Base-by-base conservation (phyloP, 2,888 invertebrate species). In the Dryobotodes eremita region DNA sequence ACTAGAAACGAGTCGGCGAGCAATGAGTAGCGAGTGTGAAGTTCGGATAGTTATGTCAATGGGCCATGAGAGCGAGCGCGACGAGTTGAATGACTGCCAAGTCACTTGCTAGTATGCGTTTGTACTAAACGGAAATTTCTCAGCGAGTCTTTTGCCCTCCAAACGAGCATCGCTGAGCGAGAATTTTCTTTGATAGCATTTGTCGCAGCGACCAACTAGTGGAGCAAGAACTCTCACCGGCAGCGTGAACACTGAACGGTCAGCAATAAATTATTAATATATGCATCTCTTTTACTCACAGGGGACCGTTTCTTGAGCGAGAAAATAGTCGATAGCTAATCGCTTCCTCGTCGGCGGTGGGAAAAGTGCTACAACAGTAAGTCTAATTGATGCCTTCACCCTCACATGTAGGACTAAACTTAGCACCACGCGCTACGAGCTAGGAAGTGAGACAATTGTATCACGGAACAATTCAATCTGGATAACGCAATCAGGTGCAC, bases 391-490 rank as follows among this genome's bases (percentile, higher is more conserved):
- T 36, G 0, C 2, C 17, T 31, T 3, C n/a, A 62, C 7, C 42
- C 36, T 13, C 69, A 36, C 26, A 53, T 50, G n/a, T 17, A 36
- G 36, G n/a, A 1, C 62, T 83, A 64, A 73, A 84, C 11, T 57
- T 78, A 71, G 79, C 31, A n/a, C 7, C 70, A 78, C 57, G 61
- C 23, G 31, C 36, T 17, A 15, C 46, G 31, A 71, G 13, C 31
- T 42, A 36, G 36, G 53, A 55, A 50, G 20, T 31, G 46, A 57
- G 31, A 57, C 59, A 79, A 84, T 84, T 46, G 73, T 79, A 71
- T 87, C 59, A 72, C 7, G 36, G 53, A 15, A 69, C n/a, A 71
- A 84, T 84, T 87, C 50, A 8, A 84, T 86, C 57, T 64, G 62
- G 72, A 42, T 83, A 83, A 87, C 42, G 42, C 71, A 68, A 87